Base-by-base conservation (phyloP, 37 sponge, comb jelly and placozoan species). In the Oscarella lobularis region DNA sequence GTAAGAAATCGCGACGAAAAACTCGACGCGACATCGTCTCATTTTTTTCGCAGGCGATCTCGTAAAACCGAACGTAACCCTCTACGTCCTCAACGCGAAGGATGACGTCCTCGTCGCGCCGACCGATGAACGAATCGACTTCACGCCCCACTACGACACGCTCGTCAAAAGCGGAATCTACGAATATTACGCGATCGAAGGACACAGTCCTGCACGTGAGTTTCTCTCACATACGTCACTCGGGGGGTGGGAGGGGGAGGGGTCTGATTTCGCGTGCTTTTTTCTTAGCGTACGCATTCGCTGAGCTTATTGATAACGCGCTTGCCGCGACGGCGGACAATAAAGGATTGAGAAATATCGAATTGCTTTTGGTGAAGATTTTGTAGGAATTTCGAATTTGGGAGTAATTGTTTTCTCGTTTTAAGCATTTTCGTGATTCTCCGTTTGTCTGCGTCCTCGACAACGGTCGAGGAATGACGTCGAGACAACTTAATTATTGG, bases 161-260 rank as follows among this genome's bases (percentile, higher is more conserved):
- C 6, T 68, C 6, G 71, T 68, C 71, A 68, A 68, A 34, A n/a
- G n/a, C 29, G 71, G 71, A 5, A 68, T 68, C n/a, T 68, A 68
- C 29, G 71, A 68, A 34, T 68, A 68, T 34, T 68, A 68, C 31
- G 71, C 71, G 33, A 68, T 31, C 31, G 71, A 68, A 68, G 71
- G 71, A 14, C 71, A 68, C 6, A 68, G 31, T 68, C 71, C 71
- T 32, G 5, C 31, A 4, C 29, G 71, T 68, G 31, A 68, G 71
- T n/a, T 34, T 20, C 60, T 27, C 9, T 48, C 60, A 48, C 20
- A n/a, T n/a, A n/a, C n/a, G n/a, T n/a, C n/a, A n/a, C n/a, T n/a
- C n/a, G n/a, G n/a, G n/a, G n/a, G n/a, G n/a, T n/a, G n/a, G n/a
- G n/a, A n/a, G n/a, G n/a, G n/a, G n/a, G n/a, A n/a, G n/a, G n/a